A percentile compares a stretch with the other conserved stretches of the same genome.
Evolutionary conservation across 2,113 vertebrate genomes (phyloP).

Genomic region (Microtus montanus): DNA sequence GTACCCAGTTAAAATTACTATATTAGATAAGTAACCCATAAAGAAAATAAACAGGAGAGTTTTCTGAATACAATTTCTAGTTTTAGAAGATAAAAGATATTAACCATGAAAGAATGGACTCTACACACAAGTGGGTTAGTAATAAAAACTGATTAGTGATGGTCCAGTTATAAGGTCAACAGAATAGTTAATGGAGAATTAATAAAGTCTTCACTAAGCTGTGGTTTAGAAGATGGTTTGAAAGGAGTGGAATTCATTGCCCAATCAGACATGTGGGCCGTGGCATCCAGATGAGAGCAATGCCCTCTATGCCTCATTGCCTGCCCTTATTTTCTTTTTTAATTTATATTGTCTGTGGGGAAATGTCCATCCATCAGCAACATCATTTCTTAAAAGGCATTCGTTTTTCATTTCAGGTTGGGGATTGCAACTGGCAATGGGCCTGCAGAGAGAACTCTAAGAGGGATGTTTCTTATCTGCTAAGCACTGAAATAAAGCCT

Average conservation of each 20-base stretch:
- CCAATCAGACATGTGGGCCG: not conserved
- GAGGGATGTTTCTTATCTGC: slow-evolving; percentile 19
- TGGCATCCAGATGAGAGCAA: not conserved
- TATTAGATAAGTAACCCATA: not conserved
- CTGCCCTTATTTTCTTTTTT: slow-evolving; percentile 56
- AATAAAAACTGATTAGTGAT: not conserved
- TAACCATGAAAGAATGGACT: not conserved
- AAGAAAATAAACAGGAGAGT: not conserved
- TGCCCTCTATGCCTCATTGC: slow-evolving; percentile 20
- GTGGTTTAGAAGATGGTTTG: not conserved
- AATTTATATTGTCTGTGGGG: slow-evolving; percentile 49
- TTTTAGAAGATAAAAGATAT: not conserved
- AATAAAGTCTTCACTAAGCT: not conserved
- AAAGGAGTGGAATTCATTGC: slow-evolving; percentile 33
- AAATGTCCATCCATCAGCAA: slow-evolving; percentile 44
- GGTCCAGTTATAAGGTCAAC: not conserved
- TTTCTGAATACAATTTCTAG: not conserved
- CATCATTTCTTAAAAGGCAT: slow-evolving; percentile 37
- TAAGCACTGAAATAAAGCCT: not conserved
- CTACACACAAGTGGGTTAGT: not conserved
- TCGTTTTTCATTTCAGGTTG: not conserved
- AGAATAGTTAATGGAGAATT: not conserved
- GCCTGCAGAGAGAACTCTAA: slow-evolving; percentile 56
- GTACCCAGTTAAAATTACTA: not conserved
- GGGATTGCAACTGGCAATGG: slow-evolving; percentile 47